Percentiles rank a stretch among this genome's conserved stretches.
Conservation (phyloP, 2,797 vertebrate species). For the Varecia variegata region DNA sequence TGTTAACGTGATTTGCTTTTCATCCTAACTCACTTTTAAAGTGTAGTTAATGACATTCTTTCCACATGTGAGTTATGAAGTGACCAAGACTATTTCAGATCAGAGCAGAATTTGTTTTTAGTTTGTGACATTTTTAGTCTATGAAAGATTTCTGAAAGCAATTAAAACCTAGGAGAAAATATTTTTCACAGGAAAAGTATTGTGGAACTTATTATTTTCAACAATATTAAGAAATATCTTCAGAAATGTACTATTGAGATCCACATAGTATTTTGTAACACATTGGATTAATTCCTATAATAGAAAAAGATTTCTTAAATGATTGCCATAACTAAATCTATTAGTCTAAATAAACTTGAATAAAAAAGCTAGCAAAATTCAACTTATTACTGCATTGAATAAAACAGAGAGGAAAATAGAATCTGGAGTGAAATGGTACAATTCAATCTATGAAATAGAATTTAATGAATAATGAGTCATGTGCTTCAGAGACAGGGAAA, state of each 20-base stretch:
- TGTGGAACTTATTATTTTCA: constrained; percentile 31
- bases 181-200: constrained; percentile 41
- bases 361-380: not conserved
- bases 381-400: not conserved
- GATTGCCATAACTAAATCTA: not conserved
- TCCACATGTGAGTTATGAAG: not conserved
- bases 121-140: constrained; percentile 38
- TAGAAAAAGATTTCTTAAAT: not conserved
- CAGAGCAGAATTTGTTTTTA: not conserved
- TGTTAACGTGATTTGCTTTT: not conserved
- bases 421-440: not conserved
- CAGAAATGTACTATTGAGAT: constrained; percentile 18
- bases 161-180: constrained; percentile 23
- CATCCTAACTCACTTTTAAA: not conserved
- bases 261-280: not conserved
- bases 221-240: constrained; percentile 48
- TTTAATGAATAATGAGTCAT: not conserved
- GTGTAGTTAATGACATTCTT: not conserved
- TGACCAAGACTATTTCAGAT: not conserved
- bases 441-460: constrained; percentile 15
- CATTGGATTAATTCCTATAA: constrained; percentile 28
- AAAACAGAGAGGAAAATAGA: not conserved
- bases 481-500: not conserved
- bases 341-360: not conserved
- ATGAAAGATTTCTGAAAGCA: constrained; percentile 47